Percentiles rank a stretch among this genome's conserved stretches.
phyloP scores from a whole-genome alignment of 2,113 vertebrate species.

The Seriola rivoliana region DNA sequence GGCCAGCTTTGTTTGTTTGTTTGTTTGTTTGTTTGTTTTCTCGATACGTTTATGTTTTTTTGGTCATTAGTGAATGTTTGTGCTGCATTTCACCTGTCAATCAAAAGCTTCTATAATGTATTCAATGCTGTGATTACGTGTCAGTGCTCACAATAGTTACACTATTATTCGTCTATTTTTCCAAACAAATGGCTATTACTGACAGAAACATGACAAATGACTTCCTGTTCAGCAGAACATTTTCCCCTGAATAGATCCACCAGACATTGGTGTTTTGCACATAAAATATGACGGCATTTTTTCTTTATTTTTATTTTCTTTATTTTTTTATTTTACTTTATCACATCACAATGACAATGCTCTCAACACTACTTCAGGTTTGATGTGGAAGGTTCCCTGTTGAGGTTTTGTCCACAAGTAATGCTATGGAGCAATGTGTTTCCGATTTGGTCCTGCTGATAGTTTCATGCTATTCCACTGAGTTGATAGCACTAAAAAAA shows the following conservation, averaged over 20 bases:
- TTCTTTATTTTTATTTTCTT: not conserved
- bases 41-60: constrained; percentile 10
- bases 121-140: not conserved
- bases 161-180: constrained; percentile 3
- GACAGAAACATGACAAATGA: constrained; percentile 1
- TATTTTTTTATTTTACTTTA: not conserved
- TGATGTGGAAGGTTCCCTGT: not conserved
- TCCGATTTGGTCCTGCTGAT: not conserved
- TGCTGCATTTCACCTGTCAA: constrained; percentile 17
- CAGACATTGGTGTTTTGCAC: not conserved
- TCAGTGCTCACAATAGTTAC: too few species aligned
- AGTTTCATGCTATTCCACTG: not conserved
- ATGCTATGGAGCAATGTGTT: too few species aligned
- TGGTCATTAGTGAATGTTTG: constrained; percentile 6
- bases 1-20: not conserved
- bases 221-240: not conserved
- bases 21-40: not conserved
- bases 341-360: not conserved
- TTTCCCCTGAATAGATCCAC: not conserved
- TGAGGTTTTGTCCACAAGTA: not conserved
- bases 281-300: not conserved
- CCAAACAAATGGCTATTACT: not conserved
- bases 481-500: not conserved
- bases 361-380: not conserved
- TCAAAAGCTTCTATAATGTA: not conserved